Conservation (phyloP, 53 echinoderm and acorn worm species). For the Henricia sp. region DNA sequence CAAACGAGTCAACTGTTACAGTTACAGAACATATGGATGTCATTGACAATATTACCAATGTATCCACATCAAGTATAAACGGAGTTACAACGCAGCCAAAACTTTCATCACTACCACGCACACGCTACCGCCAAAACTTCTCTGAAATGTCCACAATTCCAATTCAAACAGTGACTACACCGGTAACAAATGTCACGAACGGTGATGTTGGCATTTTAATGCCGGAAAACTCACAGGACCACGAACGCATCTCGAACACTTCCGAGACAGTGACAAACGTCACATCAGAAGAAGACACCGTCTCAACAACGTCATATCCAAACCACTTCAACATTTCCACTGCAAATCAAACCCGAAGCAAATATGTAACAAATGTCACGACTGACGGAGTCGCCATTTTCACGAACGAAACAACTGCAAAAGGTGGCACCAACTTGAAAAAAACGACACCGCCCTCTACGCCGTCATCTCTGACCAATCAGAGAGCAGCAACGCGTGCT, state of each 20-base stretch:
- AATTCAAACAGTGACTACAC: too few species aligned
- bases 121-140: neutral
- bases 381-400: neutral
- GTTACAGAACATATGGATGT: too few species aligned
- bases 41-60: neutral
- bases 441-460: neutral
- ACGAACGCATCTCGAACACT: neutral
- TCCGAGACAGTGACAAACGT: neutral
- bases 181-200: too few species aligned
- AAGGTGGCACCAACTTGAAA: neutral
- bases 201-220: too few species aligned
- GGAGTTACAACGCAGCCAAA: too few species aligned
- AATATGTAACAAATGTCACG: neutral
- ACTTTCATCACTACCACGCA: neutral
- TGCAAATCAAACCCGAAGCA: neutral
- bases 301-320: too few species aligned
- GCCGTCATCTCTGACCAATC: neutral
- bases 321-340: neutral
- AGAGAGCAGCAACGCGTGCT: neutral
- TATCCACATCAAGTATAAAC: neutral
- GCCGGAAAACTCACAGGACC: neutral
- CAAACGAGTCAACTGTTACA: neutral
- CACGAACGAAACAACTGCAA: neutral
- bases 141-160: too few species aligned
- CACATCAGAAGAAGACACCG: too few species aligned